phyloP scores from a whole-genome alignment of 2,888 invertebrate genomes.

The Limulus polyphemus region DNA sequence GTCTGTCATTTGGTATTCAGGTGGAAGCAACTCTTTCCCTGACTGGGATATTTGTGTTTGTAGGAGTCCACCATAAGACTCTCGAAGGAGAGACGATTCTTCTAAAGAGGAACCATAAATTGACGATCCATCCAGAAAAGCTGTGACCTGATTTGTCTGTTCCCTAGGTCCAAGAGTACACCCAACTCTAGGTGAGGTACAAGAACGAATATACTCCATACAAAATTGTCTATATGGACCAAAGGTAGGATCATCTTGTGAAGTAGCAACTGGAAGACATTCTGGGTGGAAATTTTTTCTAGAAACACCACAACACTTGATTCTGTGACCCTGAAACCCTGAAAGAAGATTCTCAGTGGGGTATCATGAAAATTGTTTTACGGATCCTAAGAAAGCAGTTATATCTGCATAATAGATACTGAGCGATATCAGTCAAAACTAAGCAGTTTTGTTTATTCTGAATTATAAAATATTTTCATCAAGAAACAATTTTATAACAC shows the following conservation, averaged over 20 bases:
- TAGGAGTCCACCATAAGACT: slow-evolving; percentile 51
- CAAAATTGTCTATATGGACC: slow-evolving; percentile 34
- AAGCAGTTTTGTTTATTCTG: too few species aligned
- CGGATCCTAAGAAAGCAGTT: too few species aligned
- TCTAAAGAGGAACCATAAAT: slow-evolving; percentile 62
- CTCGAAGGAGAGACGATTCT: slow-evolving; percentile 53
- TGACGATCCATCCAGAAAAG: slow-evolving; percentile 61
- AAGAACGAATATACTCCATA: slow-evolving; percentile 41
- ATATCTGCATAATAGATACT: too few species aligned
- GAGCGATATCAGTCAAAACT: too few species aligned
- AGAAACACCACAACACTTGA: slow-evolving; percentile 45
- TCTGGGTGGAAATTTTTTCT: slow-evolving; percentile 18
- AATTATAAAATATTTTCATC: too few species aligned
- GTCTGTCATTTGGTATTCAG: slow-evolving; percentile 34
- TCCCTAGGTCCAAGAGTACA: slow-evolving; percentile 57
- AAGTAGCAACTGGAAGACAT: slow-evolving; percentile 43
- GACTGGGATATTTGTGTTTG: slow-evolving; percentile 36
- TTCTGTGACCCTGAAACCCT: slow-evolving; percentile 39
- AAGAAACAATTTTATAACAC: too few species aligned
- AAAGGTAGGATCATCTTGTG: slow-evolving; percentile 34
- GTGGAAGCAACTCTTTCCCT: slow-evolving; percentile 36
- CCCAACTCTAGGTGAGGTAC: slow-evolving; percentile 40
- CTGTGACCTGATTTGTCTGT: slow-evolving; percentile 46
- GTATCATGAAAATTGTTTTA: too few species aligned
- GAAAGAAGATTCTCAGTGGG: too few species aligned